Evolutionary conservation across 2,797 vertebrate genomes (phyloP).

Genomic region (Gymnocypris eckloni): DNA sequence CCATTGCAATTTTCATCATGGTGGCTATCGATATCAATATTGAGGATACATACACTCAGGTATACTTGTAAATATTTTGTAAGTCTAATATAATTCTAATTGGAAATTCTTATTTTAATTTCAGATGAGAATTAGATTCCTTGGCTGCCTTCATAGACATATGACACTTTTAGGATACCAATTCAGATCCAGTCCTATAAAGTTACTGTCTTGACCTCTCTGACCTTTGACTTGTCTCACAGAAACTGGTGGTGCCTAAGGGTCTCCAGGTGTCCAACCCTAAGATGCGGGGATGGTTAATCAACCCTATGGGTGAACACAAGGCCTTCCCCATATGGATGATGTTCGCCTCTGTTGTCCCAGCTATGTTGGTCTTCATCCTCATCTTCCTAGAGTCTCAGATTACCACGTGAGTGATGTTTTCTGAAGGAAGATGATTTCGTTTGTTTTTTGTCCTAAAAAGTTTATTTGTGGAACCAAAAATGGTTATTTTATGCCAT

Average conservation of each 20-base stretch:
- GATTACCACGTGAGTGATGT: slow-evolving; percentile 92
- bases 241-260: slow-evolving; percentile 94
- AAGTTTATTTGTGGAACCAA: neutral
- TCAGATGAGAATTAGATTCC: neutral
- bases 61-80: slow-evolving; percentile 59
- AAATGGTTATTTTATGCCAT: neutral
- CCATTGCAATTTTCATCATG: slow-evolving; percentile 96
- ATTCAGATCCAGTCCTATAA: neutral
- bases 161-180: neutral
- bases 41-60: slow-evolving; percentile 90
- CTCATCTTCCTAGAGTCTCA: slow-evolving; percentile 98
- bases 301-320: slow-evolving; percentile 84
- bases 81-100: neutral
- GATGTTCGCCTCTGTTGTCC: slow-evolving; percentile 87
- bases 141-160: neutral
- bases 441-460: neutral
- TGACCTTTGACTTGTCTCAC: slow-evolving; percentile 44
- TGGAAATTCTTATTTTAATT: neutral
- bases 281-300: slow-evolving; percentile 84
- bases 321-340: slow-evolving; percentile 82
- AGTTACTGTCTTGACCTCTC: slow-evolving; percentile 3
- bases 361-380: slow-evolving; percentile 93
- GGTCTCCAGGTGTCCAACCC: slow-evolving; percentile 88
- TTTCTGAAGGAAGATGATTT: neutral
- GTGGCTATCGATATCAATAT: slow-evolving; percentile 83